Base-by-base conservation (phyloP, 2,888 invertebrate genomes). In the Epistrophe eligans region DNA sequence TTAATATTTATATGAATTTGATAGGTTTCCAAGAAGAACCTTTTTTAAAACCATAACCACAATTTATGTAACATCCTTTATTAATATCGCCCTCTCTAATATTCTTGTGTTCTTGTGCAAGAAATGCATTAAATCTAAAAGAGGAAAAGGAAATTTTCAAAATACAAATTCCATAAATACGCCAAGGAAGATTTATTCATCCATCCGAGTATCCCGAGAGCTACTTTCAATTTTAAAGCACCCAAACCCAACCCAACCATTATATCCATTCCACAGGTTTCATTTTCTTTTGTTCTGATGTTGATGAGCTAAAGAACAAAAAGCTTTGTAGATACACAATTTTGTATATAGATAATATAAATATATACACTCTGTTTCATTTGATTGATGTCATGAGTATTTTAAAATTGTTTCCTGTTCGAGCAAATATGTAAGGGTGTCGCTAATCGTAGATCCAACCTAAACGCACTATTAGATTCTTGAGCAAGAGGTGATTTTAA, bases 61-160 rank as follows among this genome's bases (percentile, higher is more conserved):
- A 76, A 76, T 76, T 76, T 76, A 76, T 76, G 74, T 76, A 64
- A 55, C 64, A 64, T 76, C 74, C 74, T 64, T 52, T 55, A 64
- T 55, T 64, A 76, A 76, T 76, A 76, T 62, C 40, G 17, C n/a
- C 40, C 11, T 19, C 32, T 19, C 17, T 13, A 17, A 38, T n/a
- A 64, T 38, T 15, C 66, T 19, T 15, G 15, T 10, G 11, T 15
- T 9, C 13, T 48, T 50, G 35, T 28, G 45, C 45, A 50, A 50
- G 32, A 67, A 67, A 67, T 67, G 67, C 67, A 67, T 67, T 50
- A 67, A 67, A 67, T 67, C 67, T 38, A 11, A 55, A 67, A 35
- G 50, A 38, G 64, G 60, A 64, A 76, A 52, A 62, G 74, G 64
- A 62, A 70, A 82, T 77, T 82, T 77, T 57, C 45, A 57, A 82